Evolutionary conservation across 2,888 invertebrate genomes (phyloP), one percentile per base, ranked within the genome.

Genomic region (Meteorus cinctellus): DNA sequence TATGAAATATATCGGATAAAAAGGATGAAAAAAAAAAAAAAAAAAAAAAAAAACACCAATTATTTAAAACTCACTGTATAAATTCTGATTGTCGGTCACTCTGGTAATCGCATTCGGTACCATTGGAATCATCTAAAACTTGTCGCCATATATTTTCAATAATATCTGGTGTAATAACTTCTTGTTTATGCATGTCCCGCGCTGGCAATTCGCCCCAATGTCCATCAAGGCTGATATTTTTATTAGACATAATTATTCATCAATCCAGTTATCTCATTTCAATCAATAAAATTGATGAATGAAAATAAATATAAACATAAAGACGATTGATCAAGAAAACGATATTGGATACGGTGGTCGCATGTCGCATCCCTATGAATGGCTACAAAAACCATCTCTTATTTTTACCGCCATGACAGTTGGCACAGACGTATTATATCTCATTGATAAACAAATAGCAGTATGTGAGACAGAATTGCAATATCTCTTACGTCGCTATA

Each of bases 71-170:
- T 81, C 78, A 89, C 89, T 87, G 86, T 67, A 88, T 82, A 76
- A 85, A 87, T 75, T 89, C 87, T 12, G 84, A 82, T 77, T 88
- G 86, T 31, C 78, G 83, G 29, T 87, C 87, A 68, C 82, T 84
- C 78, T 84, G 86, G 81, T 86, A 87, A 82, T 89, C 88, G 67
- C 86, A 86, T 31, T 88, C 88, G 0, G 83, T 80, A 48, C 82
- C 85, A 69, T 83, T 88, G 0, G 85, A 84, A 45, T 89, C 89
- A 62, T 89, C 88, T 77, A 89, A 82, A 27, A 89, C 89, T 83
- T 89, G 88, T 72, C 89, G 83, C 89, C 89, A 89, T 68, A 89
- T 83, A 84, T 89, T 89, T 81, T 89, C 89, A 76, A 89, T 89
- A 8, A 89, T 85, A 72, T 89, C 89, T 19, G 89, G 89, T 1